Evolutionary conservation across 2,888 invertebrate genomes (phyloP).

Genomic region (Drosophila diplacantha): DNA sequence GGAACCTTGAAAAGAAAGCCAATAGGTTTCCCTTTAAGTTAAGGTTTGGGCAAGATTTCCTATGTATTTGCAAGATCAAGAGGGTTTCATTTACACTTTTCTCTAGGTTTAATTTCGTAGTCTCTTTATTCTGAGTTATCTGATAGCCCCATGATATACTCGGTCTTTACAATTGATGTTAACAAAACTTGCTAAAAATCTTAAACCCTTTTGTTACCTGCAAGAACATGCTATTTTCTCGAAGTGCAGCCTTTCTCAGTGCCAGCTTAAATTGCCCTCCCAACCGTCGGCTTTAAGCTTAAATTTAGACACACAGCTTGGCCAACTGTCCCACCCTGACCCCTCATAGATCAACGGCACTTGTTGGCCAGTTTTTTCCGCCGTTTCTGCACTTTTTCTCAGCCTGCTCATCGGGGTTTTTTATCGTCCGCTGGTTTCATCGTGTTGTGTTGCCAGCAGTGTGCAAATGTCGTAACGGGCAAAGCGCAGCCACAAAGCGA

Average conservation of each 20-base stretch:
- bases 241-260: neutral
- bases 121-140: too few species aligned
- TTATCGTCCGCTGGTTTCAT: slow-evolving; percentile 20
- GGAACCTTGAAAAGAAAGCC: neutral
- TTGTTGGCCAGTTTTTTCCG: slow-evolving; percentile 34
- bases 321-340: slow-evolving; percentile 28
- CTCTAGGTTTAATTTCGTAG: too few species aligned
- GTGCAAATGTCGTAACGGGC: slow-evolving; percentile 62
- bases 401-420: neutral
- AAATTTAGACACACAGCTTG: slow-evolving; percentile 32
- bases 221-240: neutral
- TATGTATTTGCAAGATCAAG: neutral
- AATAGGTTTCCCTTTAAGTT: neutral
- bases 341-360: slow-evolving; percentile 39
- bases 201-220: neutral
- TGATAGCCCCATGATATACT: too few species aligned
- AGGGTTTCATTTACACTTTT: neutral
- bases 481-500: slow-evolving; percentile 65
- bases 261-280: slow-evolving; percentile 8
- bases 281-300: slow-evolving; percentile 18
- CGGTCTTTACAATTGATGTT: too few species aligned
- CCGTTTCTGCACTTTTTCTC: slow-evolving; percentile 20
- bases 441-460: slow-evolving; percentile 16
- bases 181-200: neutral
- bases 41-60: neutral